These are phyloP conservation scores for Fregata magnificens DNA, from an alignment of 2,113 vertebrate genomes.

Conservation along the genomic window DNA sequence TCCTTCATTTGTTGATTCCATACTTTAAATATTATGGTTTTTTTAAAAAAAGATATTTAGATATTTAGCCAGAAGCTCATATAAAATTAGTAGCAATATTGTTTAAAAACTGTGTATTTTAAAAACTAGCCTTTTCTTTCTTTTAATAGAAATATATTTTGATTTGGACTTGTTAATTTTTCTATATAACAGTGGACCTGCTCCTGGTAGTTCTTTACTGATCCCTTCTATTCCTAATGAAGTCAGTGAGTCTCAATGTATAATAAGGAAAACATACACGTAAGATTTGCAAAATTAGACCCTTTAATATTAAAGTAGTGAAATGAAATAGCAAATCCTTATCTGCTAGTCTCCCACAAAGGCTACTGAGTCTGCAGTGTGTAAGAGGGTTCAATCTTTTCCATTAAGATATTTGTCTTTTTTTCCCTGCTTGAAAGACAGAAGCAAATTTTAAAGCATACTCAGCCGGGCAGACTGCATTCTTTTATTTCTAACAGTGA, in stretches of 20 bases:
- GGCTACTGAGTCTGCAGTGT: not conserved
- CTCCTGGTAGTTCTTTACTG: not conserved
- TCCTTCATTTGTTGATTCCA: not conserved
- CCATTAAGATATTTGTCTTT: not conserved
- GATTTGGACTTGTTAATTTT: not conserved
- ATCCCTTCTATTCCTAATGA: not conserved
- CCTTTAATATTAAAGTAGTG: not conserved
- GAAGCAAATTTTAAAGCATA: not conserved
- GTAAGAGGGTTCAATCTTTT: not conserved
- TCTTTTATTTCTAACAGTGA: not conserved
- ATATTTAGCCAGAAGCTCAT: not conserved
- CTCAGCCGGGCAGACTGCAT: not conserved
- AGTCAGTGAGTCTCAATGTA: not conserved
- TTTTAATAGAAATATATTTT: not conserved
- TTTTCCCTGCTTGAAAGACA: not conserved
- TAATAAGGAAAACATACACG: not conserved
- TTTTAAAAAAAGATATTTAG: not conserved
- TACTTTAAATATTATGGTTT: not conserved
- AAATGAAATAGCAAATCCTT: not conserved
- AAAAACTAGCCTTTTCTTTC: fast-evolving
- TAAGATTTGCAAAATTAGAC: not conserved
- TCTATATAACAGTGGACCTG: not conserved
- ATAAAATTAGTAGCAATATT: not conserved
- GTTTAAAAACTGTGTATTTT: not conserved
- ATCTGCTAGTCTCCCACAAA: not conserved